These are phyloP conservation scores for Eristalis pertinax DNA, from an alignment of 2,888 invertebrate species.

Conservation along the genomic window DNA sequence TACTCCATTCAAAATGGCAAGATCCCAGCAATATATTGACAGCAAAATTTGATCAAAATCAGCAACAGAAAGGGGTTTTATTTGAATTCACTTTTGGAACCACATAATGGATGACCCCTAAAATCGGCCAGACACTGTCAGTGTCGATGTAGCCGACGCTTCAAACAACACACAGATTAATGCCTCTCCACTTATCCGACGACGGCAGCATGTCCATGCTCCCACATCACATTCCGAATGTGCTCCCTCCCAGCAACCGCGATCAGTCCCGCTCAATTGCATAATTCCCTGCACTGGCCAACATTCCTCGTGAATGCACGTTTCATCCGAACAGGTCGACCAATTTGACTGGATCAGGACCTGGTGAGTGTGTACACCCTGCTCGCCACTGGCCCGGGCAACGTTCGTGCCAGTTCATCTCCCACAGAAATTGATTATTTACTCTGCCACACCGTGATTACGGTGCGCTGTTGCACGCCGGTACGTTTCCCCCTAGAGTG, in stretches of 20 bases:
- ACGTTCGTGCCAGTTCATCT: constrained; percentile 59
- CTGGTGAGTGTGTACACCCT: constrained; percentile 5
- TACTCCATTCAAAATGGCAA: too few relatives aligned
- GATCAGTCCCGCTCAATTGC: background rate
- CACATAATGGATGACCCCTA: too few relatives aligned
- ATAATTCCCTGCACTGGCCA: background rate
- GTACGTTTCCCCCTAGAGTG: constrained; percentile 5
- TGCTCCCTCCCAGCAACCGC: background rate
- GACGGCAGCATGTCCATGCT: too few relatives aligned
- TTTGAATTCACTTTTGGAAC: too few relatives aligned
- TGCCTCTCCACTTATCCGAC: too few relatives aligned
- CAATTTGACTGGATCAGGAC: constrained; percentile 70
- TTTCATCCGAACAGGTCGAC: constrained; percentile 64
- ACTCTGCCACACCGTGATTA: constrained; percentile 64
- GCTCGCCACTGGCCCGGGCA: too few relatives aligned
- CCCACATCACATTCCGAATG: background rate
- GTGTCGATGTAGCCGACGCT: too few relatives aligned
- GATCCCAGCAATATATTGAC: too few relatives aligned
- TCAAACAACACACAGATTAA: too few relatives aligned
- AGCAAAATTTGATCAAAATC: too few relatives aligned
- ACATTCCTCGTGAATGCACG: constrained; percentile 32
- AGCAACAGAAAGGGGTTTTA: too few relatives aligned
- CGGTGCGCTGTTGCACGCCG: constrained; percentile 30
- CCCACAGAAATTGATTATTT: constrained; percentile 66
- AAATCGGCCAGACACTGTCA: too few relatives aligned